Evolutionary conservation across 2,888 invertebrate genomes (phyloP), one percentile per base, ranked within the genome.

Genomic region (Melanophora roralis): DNA sequence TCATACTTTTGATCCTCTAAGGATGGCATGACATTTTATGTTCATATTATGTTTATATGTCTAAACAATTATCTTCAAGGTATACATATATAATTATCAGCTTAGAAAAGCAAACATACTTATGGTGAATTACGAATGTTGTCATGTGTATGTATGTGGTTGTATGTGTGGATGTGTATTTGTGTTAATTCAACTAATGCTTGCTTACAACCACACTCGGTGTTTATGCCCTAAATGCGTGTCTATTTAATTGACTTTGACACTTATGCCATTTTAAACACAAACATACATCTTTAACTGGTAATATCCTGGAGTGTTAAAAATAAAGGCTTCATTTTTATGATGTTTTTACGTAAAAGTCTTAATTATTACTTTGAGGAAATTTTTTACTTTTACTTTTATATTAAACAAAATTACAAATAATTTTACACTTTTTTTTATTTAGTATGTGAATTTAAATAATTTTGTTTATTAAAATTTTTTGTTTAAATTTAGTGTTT

Each of bases 41-140:
- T 74, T 81, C 80, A 65, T 78, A 82, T 82, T 81, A 82, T 80
- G 79, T 78, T 82, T 73, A 81, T 71, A 76, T 82, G 82, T 82
- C 82, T 81, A 80, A 81, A 78, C 81, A 82, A 82, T 82, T 82
- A 82, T 80, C 81, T 79, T 77, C 38, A 71, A 81, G 78, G 77
- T 77, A 71, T 16, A 27, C 27, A 27, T 6, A 62, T 53, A 47
- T 75, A 77, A 82, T 82, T 82, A 79, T 59, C 64, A 64, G 32
- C 19, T 9, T 45, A 60, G n/a, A 51, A 16, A 43, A n/a, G n/a
- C n/a, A n/a, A n/a, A 19, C 21, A 40, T 27, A 14, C 21, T 36
- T 51, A 64, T 16, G 21, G 12, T 14, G 12, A 5, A 16, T 9
- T 49, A 16, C 14, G 7, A 36, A 21, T 11, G 2, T n/a, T n/a